phyloP scores from a whole-genome alignment of 2,888 invertebrate genomes.

The Dryocosmus kuriphilus region DNA sequence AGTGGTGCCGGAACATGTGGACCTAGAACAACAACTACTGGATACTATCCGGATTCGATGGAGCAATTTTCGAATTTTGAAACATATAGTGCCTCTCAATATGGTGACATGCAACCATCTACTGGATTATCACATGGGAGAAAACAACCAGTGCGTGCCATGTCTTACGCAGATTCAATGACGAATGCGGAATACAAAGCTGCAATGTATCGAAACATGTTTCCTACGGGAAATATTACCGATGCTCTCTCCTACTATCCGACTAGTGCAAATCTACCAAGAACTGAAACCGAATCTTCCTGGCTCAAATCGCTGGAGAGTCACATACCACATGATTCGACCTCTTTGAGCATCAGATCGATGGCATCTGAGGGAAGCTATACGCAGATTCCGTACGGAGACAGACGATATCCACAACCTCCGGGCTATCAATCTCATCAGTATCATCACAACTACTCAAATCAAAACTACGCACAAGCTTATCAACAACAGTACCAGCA shows the following conservation, averaged over 20 bases:
- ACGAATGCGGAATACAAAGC: constrained; percentile 83
- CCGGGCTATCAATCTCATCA: constrained; percentile 73
- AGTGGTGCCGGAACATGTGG: constrained; percentile 82
- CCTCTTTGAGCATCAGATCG: constrained; percentile 79
- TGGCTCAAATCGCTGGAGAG: constrained; percentile 82
- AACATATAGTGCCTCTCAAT: constrained; percentile 75
- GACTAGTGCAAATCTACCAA: constrained; percentile 82
- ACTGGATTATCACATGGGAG: constrained; percentile 69
- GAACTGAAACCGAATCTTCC: constrained; percentile 80
- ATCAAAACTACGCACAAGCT: constrained; percentile 71
- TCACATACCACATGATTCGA: constrained; percentile 79
- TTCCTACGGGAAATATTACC: constrained; percentile 85
- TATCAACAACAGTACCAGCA: constrained; percentile 73
- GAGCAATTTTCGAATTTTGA: constrained; percentile 80
- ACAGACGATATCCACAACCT: constrained; percentile 71
- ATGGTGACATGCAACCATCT: constrained; percentile 73
- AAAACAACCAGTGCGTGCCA: constrained; percentile 65
- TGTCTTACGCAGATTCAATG: constrained; percentile 79
- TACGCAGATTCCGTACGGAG: constrained; percentile 69
- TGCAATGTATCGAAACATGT: constrained; percentile 83
- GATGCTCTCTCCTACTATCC: constrained; percentile 91
- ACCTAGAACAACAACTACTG: constrained; percentile 79
- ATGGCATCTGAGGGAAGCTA: constrained; percentile 73
- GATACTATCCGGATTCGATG: constrained; percentile 84
- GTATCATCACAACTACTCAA: constrained; percentile 68